Percentiles rank a stretch among this genome's conserved stretches.
Conservation (phyloP, 2,113 vertebrate species). For the Halcyon malimbica region DNA sequence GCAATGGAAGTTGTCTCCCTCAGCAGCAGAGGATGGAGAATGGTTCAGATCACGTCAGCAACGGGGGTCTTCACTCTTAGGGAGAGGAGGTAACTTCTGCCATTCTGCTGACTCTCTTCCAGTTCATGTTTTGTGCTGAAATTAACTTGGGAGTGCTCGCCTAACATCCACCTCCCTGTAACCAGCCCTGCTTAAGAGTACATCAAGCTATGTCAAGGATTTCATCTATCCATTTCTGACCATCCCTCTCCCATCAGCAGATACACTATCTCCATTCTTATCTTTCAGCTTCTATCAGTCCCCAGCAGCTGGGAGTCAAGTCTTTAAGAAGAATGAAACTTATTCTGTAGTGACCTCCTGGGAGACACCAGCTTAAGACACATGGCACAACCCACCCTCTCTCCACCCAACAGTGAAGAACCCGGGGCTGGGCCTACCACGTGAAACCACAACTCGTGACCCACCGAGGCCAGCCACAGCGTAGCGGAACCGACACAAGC, state of each 20-base stretch:
- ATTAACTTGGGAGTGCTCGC: background rate
- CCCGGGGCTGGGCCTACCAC: background rate
- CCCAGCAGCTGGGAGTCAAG: slow-evolving; percentile 33
- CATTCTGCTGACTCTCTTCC: background rate
- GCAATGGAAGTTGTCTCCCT: background rate
- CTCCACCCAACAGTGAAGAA: background rate
- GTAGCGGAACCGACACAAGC: background rate
- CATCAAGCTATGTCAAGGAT: slow-evolving; percentile 9
- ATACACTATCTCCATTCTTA: slow-evolving; percentile 37
- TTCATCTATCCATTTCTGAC: background rate
- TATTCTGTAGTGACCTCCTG: background rate
- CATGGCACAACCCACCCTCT: background rate
- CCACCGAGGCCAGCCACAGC: background rate
- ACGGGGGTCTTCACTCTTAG: background rate
- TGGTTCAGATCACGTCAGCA: background rate
- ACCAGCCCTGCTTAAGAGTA: slow-evolving; percentile 8
- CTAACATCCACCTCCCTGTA: background rate
- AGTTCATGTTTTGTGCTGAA: background rate
- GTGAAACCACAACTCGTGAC: background rate
- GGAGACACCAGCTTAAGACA: background rate
- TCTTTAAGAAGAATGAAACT: background rate
- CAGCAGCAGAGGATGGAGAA: background rate
- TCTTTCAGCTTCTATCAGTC: slow-evolving; percentile 25
- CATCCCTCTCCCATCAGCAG: background rate
- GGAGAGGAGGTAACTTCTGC: background rate